A percentile compares a stretch with the other conserved stretches of the same genome.
Evolutionary conservation across 1,140 invertebrate genomes (phyloP).

Genomic region (Cyrtorhinus lividipennis): DNA sequence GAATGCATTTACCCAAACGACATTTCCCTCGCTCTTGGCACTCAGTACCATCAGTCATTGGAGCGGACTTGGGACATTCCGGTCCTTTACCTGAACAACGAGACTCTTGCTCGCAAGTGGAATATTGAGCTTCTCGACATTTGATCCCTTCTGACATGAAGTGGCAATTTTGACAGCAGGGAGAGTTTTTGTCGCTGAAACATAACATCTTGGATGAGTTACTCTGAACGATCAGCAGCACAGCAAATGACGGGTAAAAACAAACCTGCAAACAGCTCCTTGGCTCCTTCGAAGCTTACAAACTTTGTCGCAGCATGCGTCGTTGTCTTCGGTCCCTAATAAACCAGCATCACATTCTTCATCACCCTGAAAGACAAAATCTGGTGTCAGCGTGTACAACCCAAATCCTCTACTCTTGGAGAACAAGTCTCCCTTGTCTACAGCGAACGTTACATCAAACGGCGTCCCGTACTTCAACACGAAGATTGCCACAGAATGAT

Average conservation of each 20-base stretch:
- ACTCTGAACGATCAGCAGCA: too few species aligned
- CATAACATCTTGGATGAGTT: slow-evolving; percentile 21
- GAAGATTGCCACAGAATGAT: slow-evolving; percentile 84
- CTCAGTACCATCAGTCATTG: slow-evolving; percentile 72
- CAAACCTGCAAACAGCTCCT: slow-evolving; percentile 68
- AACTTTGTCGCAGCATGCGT: slow-evolving; percentile 82
- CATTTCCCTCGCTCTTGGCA: slow-evolving; percentile 83
- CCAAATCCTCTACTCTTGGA: too few species aligned
- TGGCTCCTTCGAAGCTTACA: slow-evolving; percentile 67
- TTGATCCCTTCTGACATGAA: slow-evolving; percentile 64
- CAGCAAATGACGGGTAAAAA: background rate
- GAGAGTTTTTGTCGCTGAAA: slow-evolving; percentile 83
- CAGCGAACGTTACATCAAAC: background rate
- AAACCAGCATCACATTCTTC: slow-evolving; percentile 89
- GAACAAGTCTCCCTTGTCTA: background rate
- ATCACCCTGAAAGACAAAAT: slow-evolving; percentile 47
- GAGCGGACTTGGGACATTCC: slow-evolving; percentile 61
- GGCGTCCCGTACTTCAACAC: slow-evolving; percentile 49
- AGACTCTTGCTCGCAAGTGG: slow-evolving; percentile 79
- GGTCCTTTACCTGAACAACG: slow-evolving; percentile 55
- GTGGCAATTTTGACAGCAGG: slow-evolving; percentile 79
- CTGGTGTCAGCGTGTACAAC: too few species aligned
- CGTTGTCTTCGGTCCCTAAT: slow-evolving; percentile 81
- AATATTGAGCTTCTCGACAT: slow-evolving; percentile 73
- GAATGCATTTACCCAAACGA: slow-evolving; percentile 67